Conservation (phyloP, 2,113 vertebrate genomes). For the Axis porcinus region DNA sequence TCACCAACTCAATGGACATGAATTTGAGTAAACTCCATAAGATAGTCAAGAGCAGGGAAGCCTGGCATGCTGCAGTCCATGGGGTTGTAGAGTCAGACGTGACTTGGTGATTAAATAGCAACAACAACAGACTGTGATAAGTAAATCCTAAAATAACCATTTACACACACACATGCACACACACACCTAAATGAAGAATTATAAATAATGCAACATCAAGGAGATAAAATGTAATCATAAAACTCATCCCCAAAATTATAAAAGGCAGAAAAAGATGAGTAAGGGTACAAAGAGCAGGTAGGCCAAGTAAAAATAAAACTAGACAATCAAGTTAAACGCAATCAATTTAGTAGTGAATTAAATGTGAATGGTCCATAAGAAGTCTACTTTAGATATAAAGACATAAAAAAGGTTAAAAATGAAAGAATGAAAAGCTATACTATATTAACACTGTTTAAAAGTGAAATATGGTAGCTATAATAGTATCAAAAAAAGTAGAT, state of each 20-base stretch:
- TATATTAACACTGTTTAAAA: background rate
- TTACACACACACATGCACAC: background rate
- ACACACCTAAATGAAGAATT: background rate
- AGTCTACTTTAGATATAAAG: background rate
- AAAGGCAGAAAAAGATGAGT: background rate
- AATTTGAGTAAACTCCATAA: background rate
- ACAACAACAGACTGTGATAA: background rate
- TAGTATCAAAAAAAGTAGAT: background rate
- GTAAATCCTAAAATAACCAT: background rate
- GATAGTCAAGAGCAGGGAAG: background rate
- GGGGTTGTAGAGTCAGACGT: background rate
- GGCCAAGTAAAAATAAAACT: constrained; percentile 4
- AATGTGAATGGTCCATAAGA: background rate
- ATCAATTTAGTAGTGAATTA: background rate
- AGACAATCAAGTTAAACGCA: background rate
- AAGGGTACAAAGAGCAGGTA: background rate
- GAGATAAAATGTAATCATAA: background rate
- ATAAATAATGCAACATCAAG: background rate
- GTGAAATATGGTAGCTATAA: background rate
- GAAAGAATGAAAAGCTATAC: background rate
- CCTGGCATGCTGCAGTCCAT: background rate
- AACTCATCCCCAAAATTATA: background rate
- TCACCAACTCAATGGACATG: background rate
- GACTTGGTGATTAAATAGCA: background rate
- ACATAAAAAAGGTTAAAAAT: background rate